Percentiles rank a stretch among this genome's conserved stretches.
phyloP scores from a whole-genome alignment of 1,140 invertebrate species.

The Lepidurus arcticus region DNA sequence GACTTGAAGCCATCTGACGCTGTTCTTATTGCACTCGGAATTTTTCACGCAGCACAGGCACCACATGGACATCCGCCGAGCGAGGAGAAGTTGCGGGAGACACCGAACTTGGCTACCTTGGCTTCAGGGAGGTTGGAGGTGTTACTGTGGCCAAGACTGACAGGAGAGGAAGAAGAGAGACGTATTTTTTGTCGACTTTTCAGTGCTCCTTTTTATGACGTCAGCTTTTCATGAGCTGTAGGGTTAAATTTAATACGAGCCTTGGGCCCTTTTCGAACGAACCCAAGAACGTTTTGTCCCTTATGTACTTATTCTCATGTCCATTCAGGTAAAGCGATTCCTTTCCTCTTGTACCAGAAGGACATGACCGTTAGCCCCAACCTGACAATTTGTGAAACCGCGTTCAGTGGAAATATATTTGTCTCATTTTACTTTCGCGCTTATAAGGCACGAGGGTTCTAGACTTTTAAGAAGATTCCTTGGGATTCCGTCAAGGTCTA shows the following conservation, averaged over 20 bases:
- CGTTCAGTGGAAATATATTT: background rate
- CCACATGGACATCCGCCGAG: slow-evolving; percentile 7
- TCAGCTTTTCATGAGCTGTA: background rate
- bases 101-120: background rate
- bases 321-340: background rate
- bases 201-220: background rate
- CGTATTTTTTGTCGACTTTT: background rate
- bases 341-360: background rate
- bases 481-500: slow-evolving; percentile 21
- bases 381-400: background rate
- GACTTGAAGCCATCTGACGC: background rate
- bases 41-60: slow-evolving; percentile 8
- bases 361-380: background rate
- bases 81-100: background rate
- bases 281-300: background rate
- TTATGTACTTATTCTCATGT: background rate
- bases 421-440: background rate
- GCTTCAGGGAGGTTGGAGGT: background rate
- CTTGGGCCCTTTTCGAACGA: background rate
- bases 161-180: background rate
- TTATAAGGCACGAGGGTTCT: background rate
- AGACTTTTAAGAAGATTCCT: background rate
- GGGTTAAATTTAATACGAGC: background rate
- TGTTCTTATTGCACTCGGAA: background rate
- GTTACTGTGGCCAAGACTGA: background rate